A percentile compares a stretch with the other conserved stretches of the same genome.
Evolutionary conservation across 2,113 vertebrate genomes (phyloP).

Genomic region (Prochilodus magdalenae): DNA sequence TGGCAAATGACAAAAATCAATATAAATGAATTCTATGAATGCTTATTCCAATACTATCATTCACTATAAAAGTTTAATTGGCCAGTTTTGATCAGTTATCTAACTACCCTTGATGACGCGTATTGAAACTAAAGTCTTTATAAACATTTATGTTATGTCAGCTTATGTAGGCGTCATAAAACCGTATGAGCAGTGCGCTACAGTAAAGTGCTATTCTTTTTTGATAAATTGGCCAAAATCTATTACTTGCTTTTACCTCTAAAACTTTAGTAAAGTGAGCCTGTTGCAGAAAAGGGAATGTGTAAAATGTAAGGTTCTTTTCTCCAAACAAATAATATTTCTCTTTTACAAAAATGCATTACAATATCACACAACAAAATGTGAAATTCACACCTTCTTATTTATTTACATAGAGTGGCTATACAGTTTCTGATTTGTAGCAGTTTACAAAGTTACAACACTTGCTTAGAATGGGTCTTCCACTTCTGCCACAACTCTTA

Average conservation of each 20-base stretch:
- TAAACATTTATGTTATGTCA: too few species aligned
- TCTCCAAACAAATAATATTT: neutral
- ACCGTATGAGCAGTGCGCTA: neutral
- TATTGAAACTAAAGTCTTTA: too few species aligned
- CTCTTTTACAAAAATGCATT: neutral
- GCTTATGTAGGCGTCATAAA: too few species aligned
- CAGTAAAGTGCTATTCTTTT: too few species aligned
- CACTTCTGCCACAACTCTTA: neutral
- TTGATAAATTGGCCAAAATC: neutral
- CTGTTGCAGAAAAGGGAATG: neutral
- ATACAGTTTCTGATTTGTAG: neutral
- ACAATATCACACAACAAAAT: neutral
- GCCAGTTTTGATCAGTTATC: too few species aligned
- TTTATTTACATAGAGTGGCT: conserved; percentile 27
- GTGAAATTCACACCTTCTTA: conserved; percentile 18
- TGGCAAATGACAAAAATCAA: too few species aligned
- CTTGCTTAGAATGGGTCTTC: conserved; percentile 18
- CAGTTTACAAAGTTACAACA: neutral
- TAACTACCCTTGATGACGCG: too few species aligned
- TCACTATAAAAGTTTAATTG: too few species aligned
- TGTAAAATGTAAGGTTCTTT: neutral
- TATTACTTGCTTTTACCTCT: neutral
- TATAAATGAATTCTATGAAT: too few species aligned
- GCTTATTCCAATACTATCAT: too few species aligned
- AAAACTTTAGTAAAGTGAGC: neutral